Percentiles rank a stretch among this genome's conserved stretches.
Evolutionary conservation across 2,113 vertebrate species (phyloP).

Genomic region (Silurus asotus): DNA sequence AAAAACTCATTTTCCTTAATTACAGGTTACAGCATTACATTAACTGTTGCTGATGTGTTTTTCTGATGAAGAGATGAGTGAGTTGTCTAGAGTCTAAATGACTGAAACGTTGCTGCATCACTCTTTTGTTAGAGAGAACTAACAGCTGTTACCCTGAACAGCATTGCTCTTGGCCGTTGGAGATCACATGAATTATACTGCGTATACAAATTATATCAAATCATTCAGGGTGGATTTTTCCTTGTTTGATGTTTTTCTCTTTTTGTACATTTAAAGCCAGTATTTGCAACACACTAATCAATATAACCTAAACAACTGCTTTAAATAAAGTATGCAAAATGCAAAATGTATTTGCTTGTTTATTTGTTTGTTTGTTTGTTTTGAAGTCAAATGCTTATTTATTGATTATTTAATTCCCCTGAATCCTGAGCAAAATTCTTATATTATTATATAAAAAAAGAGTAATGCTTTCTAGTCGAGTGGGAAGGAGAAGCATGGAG

Average conservation of each 20-base stretch:
- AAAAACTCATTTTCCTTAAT: neutral
- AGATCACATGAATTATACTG: neutral
- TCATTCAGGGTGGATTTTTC: neutral
- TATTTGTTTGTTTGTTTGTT: neutral
- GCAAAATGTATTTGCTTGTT: neutral
- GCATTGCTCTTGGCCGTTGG: neutral
- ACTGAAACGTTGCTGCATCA: neutral
- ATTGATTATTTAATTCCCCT: neutral
- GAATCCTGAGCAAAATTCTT: neutral
- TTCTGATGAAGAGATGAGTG: neutral
- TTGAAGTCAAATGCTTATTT: neutral
- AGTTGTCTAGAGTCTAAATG: neutral
- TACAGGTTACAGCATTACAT: too few relatives aligned
- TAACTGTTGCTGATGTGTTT: neutral
- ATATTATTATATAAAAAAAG: neutral
- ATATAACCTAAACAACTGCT: neutral
- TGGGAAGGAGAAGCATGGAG: neutral
- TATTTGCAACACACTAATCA: neutral
- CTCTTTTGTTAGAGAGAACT: neutral
- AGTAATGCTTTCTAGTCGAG: neutral
- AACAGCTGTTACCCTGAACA: neutral
- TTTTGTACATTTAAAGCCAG: neutral
- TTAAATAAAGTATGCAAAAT: conserved; percentile 14
- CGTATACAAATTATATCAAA: neutral
- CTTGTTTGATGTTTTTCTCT: neutral